Conservation (phyloP, 2,888 invertebrate species). For the Yponomeuta plumbellus region DNA sequence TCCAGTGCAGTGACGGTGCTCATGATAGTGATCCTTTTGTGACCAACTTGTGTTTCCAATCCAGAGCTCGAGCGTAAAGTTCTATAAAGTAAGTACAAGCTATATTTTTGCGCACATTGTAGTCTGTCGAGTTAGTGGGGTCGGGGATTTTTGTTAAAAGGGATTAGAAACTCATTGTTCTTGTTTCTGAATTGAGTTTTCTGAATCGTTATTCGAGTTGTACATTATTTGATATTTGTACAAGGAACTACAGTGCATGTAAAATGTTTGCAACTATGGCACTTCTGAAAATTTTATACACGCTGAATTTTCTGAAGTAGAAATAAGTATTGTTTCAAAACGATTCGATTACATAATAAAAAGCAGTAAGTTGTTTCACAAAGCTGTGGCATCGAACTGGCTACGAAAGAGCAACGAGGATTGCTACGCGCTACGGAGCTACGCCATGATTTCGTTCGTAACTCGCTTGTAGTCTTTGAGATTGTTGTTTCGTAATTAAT, state of each 20-base stretch:
- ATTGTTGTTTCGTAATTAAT: too few species aligned
- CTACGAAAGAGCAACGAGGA: slow-evolving; percentile 2
- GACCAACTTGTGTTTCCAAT: background rate
- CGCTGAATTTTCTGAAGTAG: background rate
- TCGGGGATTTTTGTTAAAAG: background rate
- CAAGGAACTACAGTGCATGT: too few species aligned
- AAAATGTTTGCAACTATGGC: too few species aligned
- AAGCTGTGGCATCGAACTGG: background rate
- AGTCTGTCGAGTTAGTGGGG: background rate
- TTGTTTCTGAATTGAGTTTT: too few species aligned
- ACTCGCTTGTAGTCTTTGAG: background rate
- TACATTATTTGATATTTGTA: too few species aligned
- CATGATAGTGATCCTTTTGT: background rate
- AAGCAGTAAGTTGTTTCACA: background rate
- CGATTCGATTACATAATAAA: background rate
- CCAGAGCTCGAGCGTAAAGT: background rate
- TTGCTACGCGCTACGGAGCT: slow-evolving; percentile 3
- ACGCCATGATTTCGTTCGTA: background rate
- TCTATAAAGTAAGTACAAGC: background rate
- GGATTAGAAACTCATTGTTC: background rate
- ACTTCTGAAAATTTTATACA: too few species aligned
- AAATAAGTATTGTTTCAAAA: background rate
- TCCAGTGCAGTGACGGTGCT: slow-evolving; percentile 6
- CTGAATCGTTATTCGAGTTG: too few species aligned
- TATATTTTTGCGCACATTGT: background rate